Percentiles rank a stretch among this genome's conserved stretches.
Conservation (phyloP, 2,113 vertebrate species). For the Bubalus kerabau region DNA sequence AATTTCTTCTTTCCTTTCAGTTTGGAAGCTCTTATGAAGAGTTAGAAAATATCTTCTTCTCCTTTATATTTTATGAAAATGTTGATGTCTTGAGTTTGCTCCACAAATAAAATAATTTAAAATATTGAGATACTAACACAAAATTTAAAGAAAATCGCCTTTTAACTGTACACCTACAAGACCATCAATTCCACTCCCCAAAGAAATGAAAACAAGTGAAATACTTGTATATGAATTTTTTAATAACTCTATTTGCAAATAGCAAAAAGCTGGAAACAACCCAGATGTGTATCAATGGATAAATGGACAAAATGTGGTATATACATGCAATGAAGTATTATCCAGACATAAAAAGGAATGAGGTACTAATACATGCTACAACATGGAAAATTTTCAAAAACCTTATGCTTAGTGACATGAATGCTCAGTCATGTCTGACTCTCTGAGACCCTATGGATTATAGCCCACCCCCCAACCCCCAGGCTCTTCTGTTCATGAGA, state of each 20-base stretch:
- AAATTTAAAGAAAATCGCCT: not conserved
- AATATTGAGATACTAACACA: not conserved
- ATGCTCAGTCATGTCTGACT: not conserved
- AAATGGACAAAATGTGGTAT: not conserved
- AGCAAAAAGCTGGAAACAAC: not conserved
- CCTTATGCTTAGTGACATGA: not conserved
- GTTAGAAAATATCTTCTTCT: not conserved
- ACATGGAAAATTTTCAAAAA: not conserved
- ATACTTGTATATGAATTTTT: not conserved
- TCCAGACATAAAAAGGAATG: not conserved
- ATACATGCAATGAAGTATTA: not conserved
- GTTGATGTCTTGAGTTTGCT: not conserved
- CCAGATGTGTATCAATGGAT: not conserved
- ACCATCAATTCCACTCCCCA: not conserved
- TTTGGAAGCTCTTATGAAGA: not conserved
- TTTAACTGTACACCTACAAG: not conserved
- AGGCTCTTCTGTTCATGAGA: not conserved
- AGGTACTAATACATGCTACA: not conserved
- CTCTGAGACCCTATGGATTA: not conserved
- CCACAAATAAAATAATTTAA: not conserved
- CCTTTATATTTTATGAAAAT: not conserved
- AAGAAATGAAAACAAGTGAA: not conserved
- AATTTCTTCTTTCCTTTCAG: not conserved
- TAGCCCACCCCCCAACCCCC: rapidly evolving
- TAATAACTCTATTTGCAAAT: not conserved